Conservation (phyloP, 2,113 vertebrate species). For the Fregata magnificens region DNA sequence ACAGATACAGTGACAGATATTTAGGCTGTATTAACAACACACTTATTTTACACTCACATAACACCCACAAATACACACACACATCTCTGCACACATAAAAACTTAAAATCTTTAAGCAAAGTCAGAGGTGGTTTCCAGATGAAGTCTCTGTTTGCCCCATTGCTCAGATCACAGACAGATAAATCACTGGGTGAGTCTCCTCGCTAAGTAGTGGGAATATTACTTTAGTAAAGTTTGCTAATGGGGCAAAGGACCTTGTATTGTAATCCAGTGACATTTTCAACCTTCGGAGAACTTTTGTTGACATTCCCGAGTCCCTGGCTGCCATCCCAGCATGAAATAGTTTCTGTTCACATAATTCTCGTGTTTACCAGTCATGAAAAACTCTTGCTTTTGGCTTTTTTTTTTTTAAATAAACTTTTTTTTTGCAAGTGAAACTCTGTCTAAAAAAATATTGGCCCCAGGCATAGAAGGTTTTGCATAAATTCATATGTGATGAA, state of each 20-base stretch:
- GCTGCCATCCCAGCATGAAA: slow-evolving; percentile 82
- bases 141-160: neutral
- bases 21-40: neutral
- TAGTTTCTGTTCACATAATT: slow-evolving; percentile 83
- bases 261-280: slow-evolving; percentile 81
- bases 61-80: neutral
- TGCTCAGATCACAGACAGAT: neutral
- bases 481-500: slow-evolving; percentile 85
- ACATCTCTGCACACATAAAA: neutral
- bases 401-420: slow-evolving; percentile 63
- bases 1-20: neutral
- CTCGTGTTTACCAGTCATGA: slow-evolving; percentile 82
- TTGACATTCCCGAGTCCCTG: slow-evolving; percentile 78
- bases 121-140: neutral
- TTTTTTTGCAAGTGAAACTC: slow-evolving; percentile 73
- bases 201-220: neutral
- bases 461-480: slow-evolving; percentile 78
- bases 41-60: neutral
- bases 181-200: neutral
- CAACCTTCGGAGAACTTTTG: slow-evolving; percentile 76
- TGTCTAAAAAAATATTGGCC: slow-evolving; percentile 82
- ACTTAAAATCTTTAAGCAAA: neutral
- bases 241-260: slow-evolving; percentile 77
- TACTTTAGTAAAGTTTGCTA: slow-evolving; percentile 51
- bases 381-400: slow-evolving; percentile 76